A percentile compares a stretch with the other conserved stretches of the same genome.
Conservation (phyloP, 1,140 invertebrate genomes). For the Diabrotica virgifera region DNA sequence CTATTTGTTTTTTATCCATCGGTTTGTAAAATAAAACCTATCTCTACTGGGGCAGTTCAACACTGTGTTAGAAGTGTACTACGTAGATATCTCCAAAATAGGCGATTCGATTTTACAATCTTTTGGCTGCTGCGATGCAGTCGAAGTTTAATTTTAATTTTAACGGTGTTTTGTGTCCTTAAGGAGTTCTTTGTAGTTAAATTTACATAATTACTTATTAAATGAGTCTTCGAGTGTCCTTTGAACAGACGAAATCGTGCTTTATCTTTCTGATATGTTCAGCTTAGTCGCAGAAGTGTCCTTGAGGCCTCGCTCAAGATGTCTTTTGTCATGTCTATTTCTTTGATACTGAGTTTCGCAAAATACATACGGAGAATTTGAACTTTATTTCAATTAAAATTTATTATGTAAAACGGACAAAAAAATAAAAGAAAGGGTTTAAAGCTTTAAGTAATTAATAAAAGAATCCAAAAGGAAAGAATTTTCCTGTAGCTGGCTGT, state of each 20-base stretch:
- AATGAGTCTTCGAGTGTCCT: conserved; percentile 23
- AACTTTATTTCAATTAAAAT: too few species aligned
- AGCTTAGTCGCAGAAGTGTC: background rate
- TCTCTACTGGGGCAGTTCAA: too few species aligned
- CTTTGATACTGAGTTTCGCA: too few species aligned
- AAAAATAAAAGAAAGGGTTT: too few species aligned
- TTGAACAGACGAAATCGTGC: conserved; percentile 21
- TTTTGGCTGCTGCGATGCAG: conserved; percentile 1
- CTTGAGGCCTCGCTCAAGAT: background rate
- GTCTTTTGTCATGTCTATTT: background rate
- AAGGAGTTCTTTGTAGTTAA: conserved; percentile 27
- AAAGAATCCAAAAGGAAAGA: too few species aligned
- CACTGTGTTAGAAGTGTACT: too few species aligned
- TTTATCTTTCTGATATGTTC: conserved; percentile 18
- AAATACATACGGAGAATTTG: too few species aligned
- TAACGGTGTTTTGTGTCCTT: conserved; percentile 23
- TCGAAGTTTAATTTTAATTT: conserved; percentile 21
- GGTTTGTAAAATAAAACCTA: too few species aligned
- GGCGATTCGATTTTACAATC: conserved; percentile 24
- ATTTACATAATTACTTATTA: conserved; percentile 31
- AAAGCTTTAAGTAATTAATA: too few species aligned
- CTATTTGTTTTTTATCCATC: too few species aligned
- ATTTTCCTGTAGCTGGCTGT: too few species aligned
- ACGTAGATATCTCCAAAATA: background rate
- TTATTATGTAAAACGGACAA: too few species aligned